Conservation (phyloP, 1,140 invertebrate genomes). For the Papilio dardanus region DNA sequence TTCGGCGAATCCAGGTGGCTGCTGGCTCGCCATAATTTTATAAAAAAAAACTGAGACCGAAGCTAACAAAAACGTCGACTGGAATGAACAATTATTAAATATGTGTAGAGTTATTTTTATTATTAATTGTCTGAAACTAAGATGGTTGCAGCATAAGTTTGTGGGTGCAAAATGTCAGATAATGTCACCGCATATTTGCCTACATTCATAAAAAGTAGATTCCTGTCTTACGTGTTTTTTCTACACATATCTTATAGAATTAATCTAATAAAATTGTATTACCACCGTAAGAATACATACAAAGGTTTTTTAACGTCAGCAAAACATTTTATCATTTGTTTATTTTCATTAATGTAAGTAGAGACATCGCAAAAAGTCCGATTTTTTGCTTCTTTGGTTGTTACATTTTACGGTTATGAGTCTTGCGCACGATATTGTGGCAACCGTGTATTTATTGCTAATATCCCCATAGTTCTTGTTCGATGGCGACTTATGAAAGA, state of each 20-base stretch:
- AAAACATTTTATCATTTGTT: slow-evolving; percentile 5
- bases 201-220: background rate
- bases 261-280: background rate
- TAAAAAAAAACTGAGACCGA: no score
- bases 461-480: slow-evolving; percentile 1
- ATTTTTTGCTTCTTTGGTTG: slow-evolving; percentile 14
- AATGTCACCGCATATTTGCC: no score
- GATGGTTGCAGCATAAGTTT: no score
- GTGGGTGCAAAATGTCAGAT: no score
- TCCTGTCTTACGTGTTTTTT: background rate
- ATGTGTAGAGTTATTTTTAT: no score
- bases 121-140: no score
- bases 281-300: background rate
- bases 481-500: background rate
- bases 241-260: background rate
- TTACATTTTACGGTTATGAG: slow-evolving; percentile 20
- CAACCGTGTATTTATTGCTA: slow-evolving; percentile 13
- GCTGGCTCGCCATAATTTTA: no score
- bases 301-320: background rate
- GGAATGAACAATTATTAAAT: no score
- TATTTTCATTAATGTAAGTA: slow-evolving; percentile 31
- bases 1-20: no score
- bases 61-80: no score
- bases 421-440: slow-evolving; percentile 16
- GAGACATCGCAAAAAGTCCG: slow-evolving; percentile 8